A percentile compares a stretch with the other conserved stretches of the same genome.
These are phyloP conservation scores for Baryphthengus martii DNA, from an alignment of 2,113 vertebrate species.

Conservation along the genomic window DNA sequence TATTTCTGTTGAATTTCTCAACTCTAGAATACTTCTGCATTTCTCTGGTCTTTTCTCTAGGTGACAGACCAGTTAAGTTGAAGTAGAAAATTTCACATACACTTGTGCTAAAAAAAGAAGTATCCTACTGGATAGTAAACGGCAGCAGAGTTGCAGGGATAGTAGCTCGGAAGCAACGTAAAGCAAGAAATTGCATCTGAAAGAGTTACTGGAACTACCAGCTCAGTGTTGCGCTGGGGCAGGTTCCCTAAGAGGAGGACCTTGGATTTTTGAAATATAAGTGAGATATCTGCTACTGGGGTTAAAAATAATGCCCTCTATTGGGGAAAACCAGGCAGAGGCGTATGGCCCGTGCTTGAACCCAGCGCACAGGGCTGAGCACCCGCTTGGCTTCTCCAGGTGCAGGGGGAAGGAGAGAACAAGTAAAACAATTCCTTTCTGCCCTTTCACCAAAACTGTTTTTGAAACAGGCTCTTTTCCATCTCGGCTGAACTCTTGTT, in stretches of 20 bases:
- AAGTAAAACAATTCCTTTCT: constrained; percentile 21
- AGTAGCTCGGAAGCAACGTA: neutral
- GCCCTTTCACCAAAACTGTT: neutral
- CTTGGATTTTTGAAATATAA: neutral
- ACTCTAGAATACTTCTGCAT: neutral
- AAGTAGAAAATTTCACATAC: neutral
- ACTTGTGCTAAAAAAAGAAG: neutral
- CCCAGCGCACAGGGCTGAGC: neutral
- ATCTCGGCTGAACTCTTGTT: constrained; percentile 16
- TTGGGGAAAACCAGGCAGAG: neutral
- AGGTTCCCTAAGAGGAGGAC: neutral
- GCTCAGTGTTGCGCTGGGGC: neutral
- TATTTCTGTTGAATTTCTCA: neutral
- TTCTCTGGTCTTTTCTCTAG: neutral
- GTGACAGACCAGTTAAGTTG: neutral
- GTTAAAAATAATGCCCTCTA: neutral
- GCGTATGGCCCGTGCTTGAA: neutral
- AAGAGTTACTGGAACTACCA: neutral
- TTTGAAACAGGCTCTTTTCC: neutral
- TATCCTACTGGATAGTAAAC: neutral
- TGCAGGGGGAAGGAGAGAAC: neutral
- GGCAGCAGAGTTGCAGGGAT: neutral
- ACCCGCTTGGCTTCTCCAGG: neutral
- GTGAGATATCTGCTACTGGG: neutral
- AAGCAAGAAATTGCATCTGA: neutral